These are phyloP conservation scores for Drosophila ohnishii DNA, from an alignment of 1,140 invertebrate genomes.

Conservation along the genomic window DNA sequence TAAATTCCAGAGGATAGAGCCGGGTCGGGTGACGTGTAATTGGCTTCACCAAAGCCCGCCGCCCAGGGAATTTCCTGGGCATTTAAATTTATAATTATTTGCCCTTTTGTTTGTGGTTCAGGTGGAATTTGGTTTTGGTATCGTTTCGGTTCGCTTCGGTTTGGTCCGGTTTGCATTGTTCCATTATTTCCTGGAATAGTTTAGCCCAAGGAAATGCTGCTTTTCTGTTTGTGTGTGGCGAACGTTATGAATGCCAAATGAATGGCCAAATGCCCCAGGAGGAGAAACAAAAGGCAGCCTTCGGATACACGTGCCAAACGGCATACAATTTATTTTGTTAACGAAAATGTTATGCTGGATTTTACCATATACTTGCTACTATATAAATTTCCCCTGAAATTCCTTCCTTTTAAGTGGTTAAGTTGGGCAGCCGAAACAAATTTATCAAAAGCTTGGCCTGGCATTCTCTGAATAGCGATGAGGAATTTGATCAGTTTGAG, in stretches of 20 bases:
- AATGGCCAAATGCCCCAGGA: constrained; percentile 12
- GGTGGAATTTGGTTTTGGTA: constrained; percentile 23
- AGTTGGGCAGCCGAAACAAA: constrained; percentile 1
- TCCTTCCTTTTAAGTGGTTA: constrained; percentile 9
- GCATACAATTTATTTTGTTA: constrained; percentile 23
- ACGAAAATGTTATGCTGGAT: constrained; percentile 1
- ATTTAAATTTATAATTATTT: constrained; percentile 62
- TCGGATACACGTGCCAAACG: constrained; percentile 6
- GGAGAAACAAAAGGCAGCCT: constrained; percentile 17
- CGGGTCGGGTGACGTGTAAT: constrained; percentile 36
- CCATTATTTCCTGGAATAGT: constrained; percentile 22
- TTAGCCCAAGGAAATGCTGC: constrained; percentile 30
- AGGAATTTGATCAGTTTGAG: constrained; percentile 35
- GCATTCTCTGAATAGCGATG: background rate
- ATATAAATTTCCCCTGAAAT: constrained; percentile 2
- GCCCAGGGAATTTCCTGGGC: constrained; percentile 11
- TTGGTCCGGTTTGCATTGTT: constrained; percentile 7
- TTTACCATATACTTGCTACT: background rate
- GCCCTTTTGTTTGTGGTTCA: constrained; percentile 32
- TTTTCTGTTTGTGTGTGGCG: constrained; percentile 4
- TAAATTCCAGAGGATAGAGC: constrained; percentile 33
- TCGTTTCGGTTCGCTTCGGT: constrained; percentile 4
- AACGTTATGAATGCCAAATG: constrained; percentile 36
- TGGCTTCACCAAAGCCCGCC: constrained; percentile 23
- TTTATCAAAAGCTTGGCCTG: background rate